A percentile compares a stretch with the other conserved stretches of the same genome.
Evolutionary conservation across 2,888 invertebrate genomes (phyloP).

Genomic region (Mesorhabditis sp.): DNA sequence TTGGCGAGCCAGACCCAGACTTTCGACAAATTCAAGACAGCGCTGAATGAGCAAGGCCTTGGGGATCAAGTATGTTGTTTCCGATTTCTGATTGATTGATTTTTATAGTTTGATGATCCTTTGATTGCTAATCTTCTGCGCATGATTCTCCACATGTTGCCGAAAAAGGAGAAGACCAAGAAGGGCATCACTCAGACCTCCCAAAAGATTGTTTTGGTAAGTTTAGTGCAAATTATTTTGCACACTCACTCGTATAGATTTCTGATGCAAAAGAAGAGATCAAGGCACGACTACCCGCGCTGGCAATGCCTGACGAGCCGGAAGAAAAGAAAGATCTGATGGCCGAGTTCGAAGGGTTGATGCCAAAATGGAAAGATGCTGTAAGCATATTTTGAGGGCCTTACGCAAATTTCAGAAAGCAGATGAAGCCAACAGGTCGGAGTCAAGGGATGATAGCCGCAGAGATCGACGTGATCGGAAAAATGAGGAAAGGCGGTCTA

Average conservation of each 20-base stretch:
- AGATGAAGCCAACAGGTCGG: neutral
- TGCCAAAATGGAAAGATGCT: slow-evolving; percentile 49
- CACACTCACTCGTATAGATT: slow-evolving; percentile 44
- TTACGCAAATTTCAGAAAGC: neutral
- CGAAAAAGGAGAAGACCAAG: slow-evolving; percentile 46
- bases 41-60: slow-evolving; percentile 72
- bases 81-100: slow-evolving; percentile 7
- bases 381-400: slow-evolving; percentile 12
- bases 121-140: slow-evolving; percentile 85
- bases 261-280: slow-evolving; percentile 55
- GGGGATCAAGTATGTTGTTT: slow-evolving; percentile 32
- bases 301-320: slow-evolving; percentile 63
- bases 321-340: slow-evolving; percentile 58
- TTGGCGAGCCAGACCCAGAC: slow-evolving; percentile 81
- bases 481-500: too few relatives aligned
- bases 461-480: neutral
- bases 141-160: slow-evolving; percentile 90
- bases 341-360: slow-evolving; percentile 60
- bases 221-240: neutral
- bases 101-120: slow-evolving; percentile 70
- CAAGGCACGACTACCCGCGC: slow-evolving; percentile 52
- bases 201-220: neutral
- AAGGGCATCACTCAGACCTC: slow-evolving; percentile 49
- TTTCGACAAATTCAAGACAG: slow-evolving; percentile 82
- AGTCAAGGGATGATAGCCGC: neutral